Base-by-base conservation (phyloP, 2,888 invertebrate species). In the Alcis repandata region DNA sequence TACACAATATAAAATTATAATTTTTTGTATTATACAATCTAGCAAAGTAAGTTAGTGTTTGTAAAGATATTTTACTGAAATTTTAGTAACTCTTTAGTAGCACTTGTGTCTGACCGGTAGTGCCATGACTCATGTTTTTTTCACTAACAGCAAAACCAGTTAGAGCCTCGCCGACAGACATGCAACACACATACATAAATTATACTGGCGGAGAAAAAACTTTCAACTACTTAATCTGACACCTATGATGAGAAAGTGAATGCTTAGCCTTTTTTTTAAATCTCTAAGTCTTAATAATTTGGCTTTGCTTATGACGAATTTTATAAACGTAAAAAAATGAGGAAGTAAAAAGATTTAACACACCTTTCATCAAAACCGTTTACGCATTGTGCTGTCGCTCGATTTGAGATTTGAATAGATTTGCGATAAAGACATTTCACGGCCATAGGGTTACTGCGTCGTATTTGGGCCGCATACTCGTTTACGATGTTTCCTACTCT, bases 351-450 rank as follows among this genome's bases (percentile, higher is more conserved):
- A 27, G 6, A 27, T 4, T 27, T 27, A 27, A 2, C 27, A 27
- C 27, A 15, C n/a, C 17, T n/a, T 17, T 41, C 41, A 4, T 19
- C 43, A 46, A n/a, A 27, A n/a, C 6, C 13, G 22, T 22, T 8
- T 22, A 27, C 27, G 27, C 13, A 22, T 22, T 43, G 17, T 3
- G 10, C 7, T 43, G 20, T 13, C 20, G 6, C 46, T n/a, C 9
- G n/a, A 22, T 27, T 22, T 19, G 13, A 54, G 43, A 43, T 32
- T 41, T 27, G 17, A 54, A 41, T 43, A 33, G 54, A 49, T 43
- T 56, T 27, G 32, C 54, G 19, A 43, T 43, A 56, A 43, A 56
- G 43, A 19, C 41, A 27, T 56, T 32, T 43, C 41, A 56, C 27
- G 43, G 54, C 32, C 54, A 13, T 41, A 41, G 20, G n/a, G 57